Conservation (phyloP, 2,888 invertebrate genomes). For the Sminthurinus aureus region DNA sequence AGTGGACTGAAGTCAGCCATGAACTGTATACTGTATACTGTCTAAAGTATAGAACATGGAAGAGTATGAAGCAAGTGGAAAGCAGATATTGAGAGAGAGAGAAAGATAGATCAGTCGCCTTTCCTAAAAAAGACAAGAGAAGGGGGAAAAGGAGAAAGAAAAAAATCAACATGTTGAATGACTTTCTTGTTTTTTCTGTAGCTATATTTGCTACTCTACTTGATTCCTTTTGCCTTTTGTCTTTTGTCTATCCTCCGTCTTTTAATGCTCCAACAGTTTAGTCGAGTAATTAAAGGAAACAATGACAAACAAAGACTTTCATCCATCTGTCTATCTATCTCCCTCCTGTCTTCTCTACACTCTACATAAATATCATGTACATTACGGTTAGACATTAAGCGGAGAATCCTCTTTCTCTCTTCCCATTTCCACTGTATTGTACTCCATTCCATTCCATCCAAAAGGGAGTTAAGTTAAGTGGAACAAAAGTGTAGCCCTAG, state of each 20-base stretch:
- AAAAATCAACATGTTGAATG: constrained; percentile 36
- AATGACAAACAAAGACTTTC: constrained; percentile 38
- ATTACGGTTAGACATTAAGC: too few relatives aligned
- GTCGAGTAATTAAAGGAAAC: constrained; percentile 36
- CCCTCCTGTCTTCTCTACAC: too few relatives aligned
- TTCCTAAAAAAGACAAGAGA: background rate
- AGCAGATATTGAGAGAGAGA: background rate
- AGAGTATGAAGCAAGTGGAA: background rate
- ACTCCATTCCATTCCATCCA: too few relatives aligned
- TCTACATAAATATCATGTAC: too few relatives aligned
- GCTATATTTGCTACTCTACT: background rate
- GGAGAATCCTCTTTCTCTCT: too few relatives aligned
- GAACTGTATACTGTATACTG: background rate
- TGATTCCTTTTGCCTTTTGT: constrained; percentile 31
- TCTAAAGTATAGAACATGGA: background rate
- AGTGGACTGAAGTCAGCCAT: background rate
- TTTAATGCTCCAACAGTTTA: constrained; percentile 38
- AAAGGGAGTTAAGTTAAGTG: too few relatives aligned
- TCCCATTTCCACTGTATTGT: too few relatives aligned
- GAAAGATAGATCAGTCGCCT: background rate
- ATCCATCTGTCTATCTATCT: background rate
- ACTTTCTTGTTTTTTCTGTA: constrained; percentile 17
- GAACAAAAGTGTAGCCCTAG: background rate
- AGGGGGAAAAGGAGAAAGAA: background rate
- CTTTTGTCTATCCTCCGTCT: background rate